Conservation (phyloP, 2,113 vertebrate genomes). For the Paramormyrops kingsleyae region DNA sequence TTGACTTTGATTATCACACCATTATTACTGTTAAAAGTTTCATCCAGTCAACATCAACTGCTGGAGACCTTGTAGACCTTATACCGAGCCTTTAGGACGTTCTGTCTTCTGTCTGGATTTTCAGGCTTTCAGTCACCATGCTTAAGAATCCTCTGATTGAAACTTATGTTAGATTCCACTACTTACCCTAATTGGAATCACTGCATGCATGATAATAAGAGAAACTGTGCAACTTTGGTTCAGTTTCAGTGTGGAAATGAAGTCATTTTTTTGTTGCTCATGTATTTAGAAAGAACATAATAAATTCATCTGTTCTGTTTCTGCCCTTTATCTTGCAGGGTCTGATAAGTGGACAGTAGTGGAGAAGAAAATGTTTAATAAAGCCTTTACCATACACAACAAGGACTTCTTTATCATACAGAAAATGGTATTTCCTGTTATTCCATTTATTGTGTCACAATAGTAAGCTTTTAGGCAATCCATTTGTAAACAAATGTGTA, state of each 20-base stretch:
- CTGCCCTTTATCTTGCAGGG: slow-evolving; percentile 51
- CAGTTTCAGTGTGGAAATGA: not conserved
- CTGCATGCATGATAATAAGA: not conserved
- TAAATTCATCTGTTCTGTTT: not conserved
- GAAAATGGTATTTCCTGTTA: slow-evolving; percentile 62
- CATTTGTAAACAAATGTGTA: not conserved
- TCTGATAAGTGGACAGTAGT: slow-evolving; percentile 75
- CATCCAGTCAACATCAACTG: not conserved
- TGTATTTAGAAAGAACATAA: not conserved
- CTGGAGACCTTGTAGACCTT: not conserved
- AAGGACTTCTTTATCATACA: slow-evolving; percentile 83
- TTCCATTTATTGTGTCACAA: not conserved
- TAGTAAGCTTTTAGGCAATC: not conserved
- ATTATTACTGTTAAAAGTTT: not conserved
- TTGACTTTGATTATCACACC: not conserved
- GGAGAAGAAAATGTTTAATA: slow-evolving; percentile 72
- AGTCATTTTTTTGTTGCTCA: not conserved
- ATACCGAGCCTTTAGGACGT: not conserved
- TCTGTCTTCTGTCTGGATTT: not conserved
- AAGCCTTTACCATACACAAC: slow-evolving; percentile 71
- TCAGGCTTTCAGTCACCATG: not conserved
- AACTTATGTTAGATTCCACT: not conserved
- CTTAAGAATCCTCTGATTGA: not conserved
- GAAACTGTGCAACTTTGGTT: not conserved
- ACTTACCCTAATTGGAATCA: not conserved